Evolutionary conservation across 1,140 invertebrate species (phyloP).

Genomic region (Hyles euphorbiae): DNA sequence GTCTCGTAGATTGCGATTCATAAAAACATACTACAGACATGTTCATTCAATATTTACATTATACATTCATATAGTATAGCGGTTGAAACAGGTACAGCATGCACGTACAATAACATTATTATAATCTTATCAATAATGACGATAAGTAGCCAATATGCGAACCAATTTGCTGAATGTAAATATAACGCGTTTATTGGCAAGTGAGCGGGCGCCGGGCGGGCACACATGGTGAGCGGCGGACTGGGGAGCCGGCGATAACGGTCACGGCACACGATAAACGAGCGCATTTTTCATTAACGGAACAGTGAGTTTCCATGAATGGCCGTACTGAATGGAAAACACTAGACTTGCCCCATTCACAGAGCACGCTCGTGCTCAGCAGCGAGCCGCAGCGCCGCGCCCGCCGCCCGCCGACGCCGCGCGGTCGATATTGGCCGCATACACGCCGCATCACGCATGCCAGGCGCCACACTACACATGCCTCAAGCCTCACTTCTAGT

Average conservation of each 20-base stretch:
- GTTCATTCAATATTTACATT: too few species aligned
- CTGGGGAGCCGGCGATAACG: conserved; percentile 40
- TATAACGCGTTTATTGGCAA: conserved; percentile 17
- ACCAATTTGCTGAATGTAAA: conserved; percentile 42
- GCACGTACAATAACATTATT: conserved; percentile 3
- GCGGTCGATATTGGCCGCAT: background rate
- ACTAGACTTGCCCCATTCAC: conserved; percentile 55
- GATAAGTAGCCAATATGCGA: conserved; percentile 6
- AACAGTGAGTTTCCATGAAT: conserved; percentile 66
- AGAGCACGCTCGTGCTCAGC: conserved; percentile 7
- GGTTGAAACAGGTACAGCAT: too few species aligned
- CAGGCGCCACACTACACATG: background rate
- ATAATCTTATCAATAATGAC: conserved; percentile 7
- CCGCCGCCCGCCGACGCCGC: conserved; percentile 1
- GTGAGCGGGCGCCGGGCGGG: background rate
- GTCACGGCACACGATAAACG: conserved; percentile 50
- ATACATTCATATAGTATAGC: too few species aligned
- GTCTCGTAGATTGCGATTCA: too few species aligned
- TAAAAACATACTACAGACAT: too few species aligned
- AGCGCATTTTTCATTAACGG: conserved; percentile 68
- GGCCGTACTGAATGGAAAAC: conserved; percentile 63
- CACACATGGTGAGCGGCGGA: conserved; percentile 21
- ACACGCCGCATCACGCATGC: background rate
- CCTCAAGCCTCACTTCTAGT: background rate
- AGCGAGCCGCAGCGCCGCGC: conserved; percentile 15